Evolutionary conservation across 2,797 vertebrate genomes (phyloP).

Genomic region (Sebastolobus alascanus): DNA sequence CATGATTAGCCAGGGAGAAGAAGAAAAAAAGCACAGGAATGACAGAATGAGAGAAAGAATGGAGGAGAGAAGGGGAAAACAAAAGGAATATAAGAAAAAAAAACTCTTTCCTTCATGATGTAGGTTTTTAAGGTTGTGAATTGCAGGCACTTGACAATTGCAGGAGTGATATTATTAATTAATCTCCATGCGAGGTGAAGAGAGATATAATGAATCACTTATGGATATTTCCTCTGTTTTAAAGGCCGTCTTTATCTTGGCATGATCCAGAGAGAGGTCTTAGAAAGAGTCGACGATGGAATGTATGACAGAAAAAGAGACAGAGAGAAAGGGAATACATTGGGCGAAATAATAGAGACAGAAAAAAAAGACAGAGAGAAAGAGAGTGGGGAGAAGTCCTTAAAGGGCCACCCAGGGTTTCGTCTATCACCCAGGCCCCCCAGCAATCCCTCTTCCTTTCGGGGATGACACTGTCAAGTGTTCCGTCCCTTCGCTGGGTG

Average conservation of each 20-base stretch:
- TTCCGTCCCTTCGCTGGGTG: slow-evolving; percentile 78
- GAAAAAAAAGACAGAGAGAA: slow-evolving; percentile 57
- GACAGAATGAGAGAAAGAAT: slow-evolving; percentile 73
- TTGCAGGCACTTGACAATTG: slow-evolving; percentile 77
- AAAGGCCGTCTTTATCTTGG: slow-evolving; percentile 70
- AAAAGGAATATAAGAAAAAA: slow-evolving; percentile 71
- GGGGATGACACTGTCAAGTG: slow-evolving; percentile 84
- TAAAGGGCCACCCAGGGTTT: slow-evolving; percentile 80
- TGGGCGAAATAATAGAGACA: slow-evolving; percentile 64
- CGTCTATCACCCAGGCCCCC: slow-evolving; percentile 77
- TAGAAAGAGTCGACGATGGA: slow-evolving; percentile 53
- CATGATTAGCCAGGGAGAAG: slow-evolving; percentile 90
- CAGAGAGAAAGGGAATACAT: slow-evolving; percentile 44
- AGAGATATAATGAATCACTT: slow-evolving; percentile 80
- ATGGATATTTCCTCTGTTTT: slow-evolving; percentile 74
- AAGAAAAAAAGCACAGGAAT: slow-evolving; percentile 84
- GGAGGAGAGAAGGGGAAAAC: slow-evolving; percentile 80
- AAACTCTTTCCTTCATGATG: slow-evolving; percentile 62
- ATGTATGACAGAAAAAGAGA: slow-evolving; percentile 65
- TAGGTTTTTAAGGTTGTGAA: slow-evolving; percentile 78
- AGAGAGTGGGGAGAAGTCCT: slow-evolving; percentile 66
- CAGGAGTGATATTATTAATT: slow-evolving; percentile 83
- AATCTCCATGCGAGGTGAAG: slow-evolving; percentile 77
- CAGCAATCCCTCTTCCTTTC: slow-evolving; percentile 82
- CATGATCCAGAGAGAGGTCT: slow-evolving; percentile 61